Evolutionary conservation across 1,140 invertebrate genomes (phyloP), one percentile per base, ranked within the genome.

Genomic region (Sipha flava): DNA sequence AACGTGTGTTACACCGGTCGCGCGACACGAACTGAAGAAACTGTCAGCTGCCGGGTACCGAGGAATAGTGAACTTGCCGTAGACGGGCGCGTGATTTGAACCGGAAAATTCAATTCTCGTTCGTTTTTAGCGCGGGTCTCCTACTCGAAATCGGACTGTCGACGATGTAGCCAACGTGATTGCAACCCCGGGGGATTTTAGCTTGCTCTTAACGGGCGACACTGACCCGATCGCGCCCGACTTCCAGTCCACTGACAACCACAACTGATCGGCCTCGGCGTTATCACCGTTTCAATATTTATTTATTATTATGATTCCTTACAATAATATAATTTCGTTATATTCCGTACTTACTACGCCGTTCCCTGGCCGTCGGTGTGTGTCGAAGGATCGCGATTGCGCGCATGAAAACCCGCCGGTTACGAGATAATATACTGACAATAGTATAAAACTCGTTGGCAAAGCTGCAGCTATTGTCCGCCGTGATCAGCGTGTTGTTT

Each of bases 41-140:
- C n/a, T 23, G 14, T 54, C 31, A 14, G 7, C 34, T 16, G 29
- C 12, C 52, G 37, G 34, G 4, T 6, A 12, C 21, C 59, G 68
- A 23, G 26, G 70, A 73, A 49, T 21, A 49, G 29, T 52, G 73
- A 59, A 59, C 52, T 77, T 26, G 52, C 2, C 9, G 26, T 12
- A 26, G 23, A n/a, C 43, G 47, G 9, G 3, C 31, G 49, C 73
- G 52, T 34, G 72, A 75, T 40, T 52, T 59, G 73, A 77, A 77
- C 47, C 73, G 73, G 73, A 77, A 77, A 77, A 77, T 77, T 77
- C 73, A 77, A 57, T 54, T 77, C 73, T n/a, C 21, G 14, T 26
- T 4, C 34, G 49, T 77, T 77, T 77, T 77, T 59, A n/a, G n/a
- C n/a, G 52, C 73, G 73, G 73, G 73, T 43, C 49, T 40, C 34